Evolutionary conservation across 2,113 vertebrate species (phyloP), one percentile per base, ranked within the genome.

Genomic region (Falcunculus frontatus): DNA sequence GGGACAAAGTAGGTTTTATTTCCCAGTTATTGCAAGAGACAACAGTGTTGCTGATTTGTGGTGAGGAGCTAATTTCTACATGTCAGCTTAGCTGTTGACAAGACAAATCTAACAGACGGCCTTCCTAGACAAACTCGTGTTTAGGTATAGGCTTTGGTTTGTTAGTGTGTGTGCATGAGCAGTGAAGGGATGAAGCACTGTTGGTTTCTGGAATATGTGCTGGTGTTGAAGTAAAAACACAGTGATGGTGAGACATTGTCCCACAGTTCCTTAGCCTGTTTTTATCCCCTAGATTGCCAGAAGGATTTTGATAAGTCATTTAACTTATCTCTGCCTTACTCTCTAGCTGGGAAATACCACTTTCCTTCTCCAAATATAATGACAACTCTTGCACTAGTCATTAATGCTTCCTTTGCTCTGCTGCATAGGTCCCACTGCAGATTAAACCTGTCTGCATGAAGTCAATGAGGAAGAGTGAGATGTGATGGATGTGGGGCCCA

Each of bases 1-100:
- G 99, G 89, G 97, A 98, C 92, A 98, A 98, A 98, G 99, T 99
- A 98, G 20, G 82, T 94, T 70, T 89, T 47, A 64, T 68, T 74
- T 92, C 57, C 23, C 30, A 59, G 39, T 64, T 42, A 18, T 1
- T 19, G 13, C 44, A 60, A 79, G 62, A 89, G 41, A n/a, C 15
- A 39, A 13, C 4, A 19, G 10, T 25, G 41, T 13, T 69, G 65
- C 49, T 67, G 41, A 35, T 80, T 56, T 89, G 42, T 35, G 16
- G 14, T 7, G 39, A 64, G 46, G 30, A 92, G 63, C 23, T 69
- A 35, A 41, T 52, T 87, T 70, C 35, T 84, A 14, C 16, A 3
- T 9, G 26, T 26, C 65, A 78, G 0, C 37, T 64, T 83, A 35
- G 64, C 52, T 74, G 60, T 20, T 82, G 44, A 39, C 1, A 3